phyloP scores from a whole-genome alignment of 2,888 invertebrate genomes.

The Xanthia icteritia region DNA sequence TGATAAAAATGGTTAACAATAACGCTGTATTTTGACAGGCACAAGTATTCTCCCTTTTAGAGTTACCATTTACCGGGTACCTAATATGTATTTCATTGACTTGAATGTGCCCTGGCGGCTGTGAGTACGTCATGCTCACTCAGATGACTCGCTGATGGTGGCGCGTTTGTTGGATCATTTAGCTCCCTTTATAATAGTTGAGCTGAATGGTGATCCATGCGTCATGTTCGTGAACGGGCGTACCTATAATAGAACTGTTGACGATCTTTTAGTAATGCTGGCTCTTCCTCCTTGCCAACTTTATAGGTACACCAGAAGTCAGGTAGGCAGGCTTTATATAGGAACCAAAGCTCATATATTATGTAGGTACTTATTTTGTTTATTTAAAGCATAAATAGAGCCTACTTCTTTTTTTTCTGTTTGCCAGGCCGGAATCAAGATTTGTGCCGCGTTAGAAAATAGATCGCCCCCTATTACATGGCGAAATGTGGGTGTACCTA shows the following conservation, averaged over 20 bases:
- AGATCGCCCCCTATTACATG: not conserved
- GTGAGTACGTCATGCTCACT: too few species aligned
- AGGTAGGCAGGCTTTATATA: not conserved
- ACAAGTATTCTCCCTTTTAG: too few species aligned
- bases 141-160: too few species aligned
- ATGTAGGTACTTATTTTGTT: not conserved
- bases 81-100: too few species aligned
- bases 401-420: not conserved
- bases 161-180: too few species aligned
- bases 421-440: too few species aligned
- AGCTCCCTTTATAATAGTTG: too few species aligned
- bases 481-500: not conserved
- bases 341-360: not conserved
- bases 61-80: too few species aligned
- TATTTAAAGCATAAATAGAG: not conserved
- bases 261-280: not conserved
- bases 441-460: not conserved
- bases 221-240: too few species aligned
- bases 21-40: not conserved
- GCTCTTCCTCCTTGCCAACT: not conserved
- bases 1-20: not conserved
- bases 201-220: too few species aligned
- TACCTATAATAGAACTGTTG: not conserved
- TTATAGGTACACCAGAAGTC: too few species aligned
- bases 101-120: too few species aligned